These are phyloP conservation scores for Antennarius striatus DNA, from an alignment of 2,113 vertebrate species.

Conservation along the genomic window DNA sequence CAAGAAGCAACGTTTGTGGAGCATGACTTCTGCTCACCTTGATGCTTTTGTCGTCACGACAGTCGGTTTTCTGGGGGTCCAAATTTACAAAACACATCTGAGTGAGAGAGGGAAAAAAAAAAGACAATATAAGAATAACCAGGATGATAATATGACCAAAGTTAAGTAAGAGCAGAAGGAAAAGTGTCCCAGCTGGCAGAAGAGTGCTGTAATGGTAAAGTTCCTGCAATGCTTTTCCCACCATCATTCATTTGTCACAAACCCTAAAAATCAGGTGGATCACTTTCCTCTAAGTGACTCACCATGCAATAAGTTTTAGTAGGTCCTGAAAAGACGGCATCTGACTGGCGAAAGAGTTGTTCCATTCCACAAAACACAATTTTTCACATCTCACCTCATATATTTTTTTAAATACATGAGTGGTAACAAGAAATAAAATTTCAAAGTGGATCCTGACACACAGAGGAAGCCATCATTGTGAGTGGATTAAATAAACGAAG, in stretches of 20 bases:
- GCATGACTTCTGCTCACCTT: slow-evolving; percentile 63
- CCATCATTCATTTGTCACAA: background rate
- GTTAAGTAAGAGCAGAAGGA: background rate
- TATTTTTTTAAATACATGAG: too few species aligned
- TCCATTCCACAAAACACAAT: too few species aligned
- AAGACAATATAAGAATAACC: background rate
- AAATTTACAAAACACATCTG: slow-evolving; percentile 96
- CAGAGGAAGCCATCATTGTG: too few species aligned
- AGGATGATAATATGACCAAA: background rate
- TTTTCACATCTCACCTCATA: too few species aligned
- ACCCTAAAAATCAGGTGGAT: background rate
- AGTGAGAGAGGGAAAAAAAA: slow-evolving; percentile 35
- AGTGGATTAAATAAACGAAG: too few species aligned
- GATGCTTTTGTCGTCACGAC: slow-evolving; percentile 81
- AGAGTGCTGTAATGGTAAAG: background rate
- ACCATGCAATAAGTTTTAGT: too few species aligned
- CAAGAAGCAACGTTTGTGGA: background rate
- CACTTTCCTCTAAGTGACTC: background rate
- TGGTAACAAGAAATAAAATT: too few species aligned
- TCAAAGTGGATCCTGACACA: too few species aligned
- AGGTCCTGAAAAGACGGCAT: too few species aligned
- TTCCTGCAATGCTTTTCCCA: background rate
- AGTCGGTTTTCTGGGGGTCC: slow-evolving; percentile 81
- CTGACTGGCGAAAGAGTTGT: too few species aligned
- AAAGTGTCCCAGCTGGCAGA: background rate